Base-by-base conservation (phyloP, 2,888 invertebrate species). In the Lissocephala sabroskyi region DNA sequence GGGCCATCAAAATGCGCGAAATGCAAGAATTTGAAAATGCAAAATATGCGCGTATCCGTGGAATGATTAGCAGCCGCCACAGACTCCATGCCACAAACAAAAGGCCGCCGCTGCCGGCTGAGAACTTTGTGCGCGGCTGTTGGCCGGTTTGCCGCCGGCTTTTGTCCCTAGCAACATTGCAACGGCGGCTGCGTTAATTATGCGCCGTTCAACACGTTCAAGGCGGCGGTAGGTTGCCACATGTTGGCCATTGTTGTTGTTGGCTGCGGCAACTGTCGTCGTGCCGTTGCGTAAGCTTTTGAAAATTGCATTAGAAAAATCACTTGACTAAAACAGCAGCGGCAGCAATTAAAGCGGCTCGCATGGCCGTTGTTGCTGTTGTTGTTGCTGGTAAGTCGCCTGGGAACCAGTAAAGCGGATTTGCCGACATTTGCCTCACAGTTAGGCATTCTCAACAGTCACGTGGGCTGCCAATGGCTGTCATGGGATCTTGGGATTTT, bases 301-400 rank as follows among this genome's bases (percentile, higher is more conserved):
- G 52, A 66, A 73, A 70, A 74, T 74, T 71, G 71, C 66, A 71
- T 74, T 71, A 74, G 74, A 74, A 70, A 71, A 66, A 65, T 70
- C 70, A 74, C 66, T 74, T 68, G 61, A 58, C 53, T 45, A 49
- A 45, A 33, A 50, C 62, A 45, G 13, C 29, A 28, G 50, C 55
- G 63, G 70, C 74, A 74, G 66, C 71, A 71, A 74, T 71, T 71
- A 71, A 71, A 74, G 71, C 70, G 64, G 57, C 60, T 74, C 66
- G 64, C 73, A 71, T 67, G 68, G 71, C 7, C 7, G 3, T 23
- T 23, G 3, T 23, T 23, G 3, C 23, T 23, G 3, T 23, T 23
- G 3, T 23, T 23, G 4, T 23, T 23, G 58, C 62, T 62, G n/a
- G 44, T 55, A 71, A 71, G 65, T 54, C 68, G 68, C 68, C 58